Base-by-base conservation (phyloP, 2,888 invertebrate genomes). In the Elysia crispata region DNA sequence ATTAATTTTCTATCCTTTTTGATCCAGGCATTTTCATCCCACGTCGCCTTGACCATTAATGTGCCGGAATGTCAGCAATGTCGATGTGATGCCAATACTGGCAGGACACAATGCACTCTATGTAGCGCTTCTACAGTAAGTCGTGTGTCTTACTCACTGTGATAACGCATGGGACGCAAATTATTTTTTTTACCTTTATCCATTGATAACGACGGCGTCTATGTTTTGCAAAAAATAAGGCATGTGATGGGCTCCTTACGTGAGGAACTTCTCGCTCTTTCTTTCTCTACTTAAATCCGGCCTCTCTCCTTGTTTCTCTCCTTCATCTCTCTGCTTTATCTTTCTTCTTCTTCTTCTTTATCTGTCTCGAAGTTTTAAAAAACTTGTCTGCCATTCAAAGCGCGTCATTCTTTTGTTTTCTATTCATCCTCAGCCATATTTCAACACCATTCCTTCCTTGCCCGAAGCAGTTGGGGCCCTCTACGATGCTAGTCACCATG, bases 11-110 rank as follows among this genome's bases (percentile, higher is more conserved):
- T 1, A 20, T 0, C 49, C 18, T 30, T 76, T 75, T 33, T 33
- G 0, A 49, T 77, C 18, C 62, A 77, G 77, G 50, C 77, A 33
- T 77, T 77, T 77, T 57, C 77, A 15, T 25, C 64, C 1, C 33
- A 73, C 31, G 73, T 78, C 6, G 78, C 72, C 28, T 64, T n/a
- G 72, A 60, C 49, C 1, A 66, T 64, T 30, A 72, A 90, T 90
- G 66, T 93, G 93, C 85, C 88, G 91, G 0, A 23, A 28, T 79
- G 79, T 3, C 79, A 79, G 28, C 28, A 57, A 20, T 79, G 69
- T 67, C 25, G 23, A n/a, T 79, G 74, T 41, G 64, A 41, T 54
- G 57, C 28, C 20, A 23, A 75, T 50, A 57, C 75, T 30, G 75
- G 73, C 3, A 18, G 28, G 57, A 23, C 49, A 23, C 64, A 72